Conservation (phyloP, 2,888 invertebrate genomes). For the Ormyrus labotus region DNA sequence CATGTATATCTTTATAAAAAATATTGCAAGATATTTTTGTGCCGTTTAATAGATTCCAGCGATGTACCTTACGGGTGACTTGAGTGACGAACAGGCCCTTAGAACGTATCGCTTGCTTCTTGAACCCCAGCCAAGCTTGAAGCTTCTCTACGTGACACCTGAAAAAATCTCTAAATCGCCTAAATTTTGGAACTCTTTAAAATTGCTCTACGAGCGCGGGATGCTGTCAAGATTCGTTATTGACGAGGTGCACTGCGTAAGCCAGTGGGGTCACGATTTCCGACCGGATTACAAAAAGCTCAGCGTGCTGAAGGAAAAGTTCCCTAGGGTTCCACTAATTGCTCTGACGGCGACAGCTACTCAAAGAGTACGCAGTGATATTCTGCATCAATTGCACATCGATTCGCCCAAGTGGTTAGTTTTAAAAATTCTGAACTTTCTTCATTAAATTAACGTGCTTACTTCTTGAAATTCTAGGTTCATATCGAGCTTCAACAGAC, state of each 20-base stretch:
- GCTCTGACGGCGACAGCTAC: conserved; percentile 98
- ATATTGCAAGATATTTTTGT: conserved; percentile 13
- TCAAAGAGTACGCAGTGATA: conserved; percentile 91
- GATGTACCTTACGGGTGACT: conserved; percentile 88
- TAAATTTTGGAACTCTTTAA: conserved; percentile 83
- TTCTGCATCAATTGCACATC: conserved; percentile 89
- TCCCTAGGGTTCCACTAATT: conserved; percentile 86
- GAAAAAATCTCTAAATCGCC: conserved; percentile 92
- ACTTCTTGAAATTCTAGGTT: conserved; percentile 78
- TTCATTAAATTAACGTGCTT: background rate
- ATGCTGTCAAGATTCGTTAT: conserved; percentile 92
- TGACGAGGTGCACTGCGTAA: conserved; percentile 99
- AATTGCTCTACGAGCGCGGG: conserved; percentile 83
- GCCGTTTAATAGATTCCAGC: conserved; percentile 84
- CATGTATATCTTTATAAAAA: background rate
- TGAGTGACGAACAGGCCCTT: conserved; percentile 80
- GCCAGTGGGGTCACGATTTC: conserved; percentile 99
- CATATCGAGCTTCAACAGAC: conserved; percentile 95
- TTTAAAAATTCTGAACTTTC: background rate
- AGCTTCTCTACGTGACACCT: conserved; percentile 96
- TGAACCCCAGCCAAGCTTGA: conserved; percentile 82
- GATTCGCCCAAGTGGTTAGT: conserved; percentile 82
- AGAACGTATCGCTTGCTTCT: conserved; percentile 86
- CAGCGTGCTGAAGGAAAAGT: conserved; percentile 82
- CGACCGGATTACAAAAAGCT: conserved; percentile 93